phyloP scores from a whole-genome alignment of 2,113 vertebrate species.

The Brachionichthys hirsutus region DNA sequence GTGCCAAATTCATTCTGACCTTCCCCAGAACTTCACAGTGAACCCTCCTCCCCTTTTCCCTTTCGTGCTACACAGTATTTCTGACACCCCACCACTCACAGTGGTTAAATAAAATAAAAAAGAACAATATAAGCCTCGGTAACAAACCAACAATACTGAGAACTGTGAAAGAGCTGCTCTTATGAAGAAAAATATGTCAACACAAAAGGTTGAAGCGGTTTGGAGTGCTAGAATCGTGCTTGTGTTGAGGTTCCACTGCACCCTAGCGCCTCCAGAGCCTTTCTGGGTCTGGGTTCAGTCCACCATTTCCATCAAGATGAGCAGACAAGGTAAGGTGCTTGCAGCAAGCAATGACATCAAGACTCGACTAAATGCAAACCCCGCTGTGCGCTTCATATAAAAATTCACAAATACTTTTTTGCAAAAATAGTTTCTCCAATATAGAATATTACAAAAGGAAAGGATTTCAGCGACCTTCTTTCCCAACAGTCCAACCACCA shows the following conservation, averaged over 20 bases:
- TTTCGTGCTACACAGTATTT: conserved; percentile 12
- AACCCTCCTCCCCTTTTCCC: conserved; percentile 5
- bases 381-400: conserved; percentile 72
- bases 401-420: conserved; percentile 58
- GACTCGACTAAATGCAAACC: conserved; percentile 63
- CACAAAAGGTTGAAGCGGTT: conserved; percentile 37
- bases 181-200: conserved; percentile 5
- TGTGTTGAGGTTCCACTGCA: conserved; percentile 82
- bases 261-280: conserved; percentile 78
- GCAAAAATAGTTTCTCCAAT: conserved; percentile 72
- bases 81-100: conserved; percentile 28
- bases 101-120: conserved; percentile 35
- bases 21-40: conserved; percentile 10
- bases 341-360: conserved; percentile 71
- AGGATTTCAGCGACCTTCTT: conserved; percentile 51
- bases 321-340: conserved; percentile 66
- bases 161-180: conserved; percentile 14
- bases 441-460: conserved; percentile 74
- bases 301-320: conserved; percentile 70
- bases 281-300: conserved; percentile 75
- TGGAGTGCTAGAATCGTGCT: conserved; percentile 81
- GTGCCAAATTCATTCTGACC: conserved; percentile 84
- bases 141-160: conserved; percentile 11
- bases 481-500: conserved; percentile 72
- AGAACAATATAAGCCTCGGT: conserved; percentile 20